Conservation (phyloP, 2,888 invertebrate species). For the Ectemnius continuus region DNA sequence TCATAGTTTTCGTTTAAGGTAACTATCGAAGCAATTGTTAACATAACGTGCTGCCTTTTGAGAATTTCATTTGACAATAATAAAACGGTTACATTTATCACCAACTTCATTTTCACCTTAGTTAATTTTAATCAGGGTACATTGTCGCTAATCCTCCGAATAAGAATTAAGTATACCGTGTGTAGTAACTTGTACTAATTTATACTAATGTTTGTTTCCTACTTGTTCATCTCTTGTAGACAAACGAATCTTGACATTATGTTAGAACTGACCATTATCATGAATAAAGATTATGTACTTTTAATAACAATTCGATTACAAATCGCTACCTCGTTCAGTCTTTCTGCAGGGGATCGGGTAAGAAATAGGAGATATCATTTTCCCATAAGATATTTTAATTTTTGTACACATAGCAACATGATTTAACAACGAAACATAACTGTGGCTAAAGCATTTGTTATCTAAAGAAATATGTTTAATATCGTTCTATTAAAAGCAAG, state of each 20-base stretch:
- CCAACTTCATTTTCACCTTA: conserved; percentile 21
- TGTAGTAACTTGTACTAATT: conserved; percentile 16
- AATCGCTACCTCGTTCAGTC: neutral
- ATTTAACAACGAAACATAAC: neutral
- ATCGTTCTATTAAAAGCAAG: neutral
- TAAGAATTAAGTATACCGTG: conserved; percentile 31
- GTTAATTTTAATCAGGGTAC: conserved; percentile 20
- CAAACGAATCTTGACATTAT: conserved; percentile 11
- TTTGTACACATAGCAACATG: neutral
- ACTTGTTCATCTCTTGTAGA: conserved; percentile 2
- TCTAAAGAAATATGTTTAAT: conserved; percentile 10
- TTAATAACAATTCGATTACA: neutral
- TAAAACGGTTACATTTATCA: conserved; percentile 48
- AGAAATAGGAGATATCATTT: neutral
- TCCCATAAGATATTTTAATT: neutral
- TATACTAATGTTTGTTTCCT: conserved; percentile 2
- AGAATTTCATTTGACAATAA: conserved; percentile 50
- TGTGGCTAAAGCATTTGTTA: conserved; percentile 1
- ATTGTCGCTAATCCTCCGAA: conserved; percentile 12
- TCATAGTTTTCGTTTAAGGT: conserved; percentile 46
- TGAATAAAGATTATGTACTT: conserved; percentile 7
- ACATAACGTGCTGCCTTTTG: conserved; percentile 50
- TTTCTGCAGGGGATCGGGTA: neutral
- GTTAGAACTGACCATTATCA: neutral
- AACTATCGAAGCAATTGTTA: conserved; percentile 39